Percentiles rank a stretch among this genome's conserved stretches.
These are phyloP conservation scores for Cordylochernes scorpioides DNA, from an alignment of 2,888 invertebrate genomes.

Conservation along the genomic window DNA sequence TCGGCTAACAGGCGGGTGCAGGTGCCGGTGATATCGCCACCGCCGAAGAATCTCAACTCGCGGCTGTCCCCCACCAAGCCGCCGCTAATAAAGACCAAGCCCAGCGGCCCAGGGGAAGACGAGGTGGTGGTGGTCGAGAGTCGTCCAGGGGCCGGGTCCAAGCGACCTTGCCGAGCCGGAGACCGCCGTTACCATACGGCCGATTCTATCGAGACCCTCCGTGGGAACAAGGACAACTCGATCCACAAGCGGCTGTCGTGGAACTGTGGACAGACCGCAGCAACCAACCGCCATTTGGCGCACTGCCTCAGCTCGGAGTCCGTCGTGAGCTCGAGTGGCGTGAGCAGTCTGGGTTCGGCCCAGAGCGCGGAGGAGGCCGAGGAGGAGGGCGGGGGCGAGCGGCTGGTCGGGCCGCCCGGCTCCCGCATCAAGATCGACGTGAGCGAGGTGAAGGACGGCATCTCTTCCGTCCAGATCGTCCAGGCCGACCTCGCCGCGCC, in stretches of 20 bases:
- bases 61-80: too few species aligned
- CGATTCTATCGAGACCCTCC: constrained; percentile 35
- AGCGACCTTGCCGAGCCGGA: constrained; percentile 5
- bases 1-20: too few species aligned
- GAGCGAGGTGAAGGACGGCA: constrained; percentile 15
- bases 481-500: constrained; percentile 1
- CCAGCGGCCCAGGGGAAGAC: too few species aligned
- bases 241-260: constrained; percentile 35
- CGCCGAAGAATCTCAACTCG: too few species aligned
- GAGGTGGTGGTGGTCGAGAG: constrained; percentile 2
- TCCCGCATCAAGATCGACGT: constrained; percentile 14
- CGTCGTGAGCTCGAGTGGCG: constrained; percentile 24
- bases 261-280: constrained; percentile 27
- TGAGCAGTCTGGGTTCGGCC: constrained; percentile 23
- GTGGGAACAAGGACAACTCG: constrained; percentile 25
- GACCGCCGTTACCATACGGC: constrained; percentile 34
- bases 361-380: constrained; percentile 15
- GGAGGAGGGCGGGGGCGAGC: neutral
- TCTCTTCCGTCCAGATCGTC: constrained; percentile 11
- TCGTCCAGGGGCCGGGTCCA: constrained; percentile 2
- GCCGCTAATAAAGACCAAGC: too few species aligned
- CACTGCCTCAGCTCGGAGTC: constrained; percentile 22
- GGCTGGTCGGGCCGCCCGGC: neutral
- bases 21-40: too few species aligned
- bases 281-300: constrained; percentile 15